Conservation (phyloP, 2,888 invertebrate genomes). For the Nomada fabriciana region DNA sequence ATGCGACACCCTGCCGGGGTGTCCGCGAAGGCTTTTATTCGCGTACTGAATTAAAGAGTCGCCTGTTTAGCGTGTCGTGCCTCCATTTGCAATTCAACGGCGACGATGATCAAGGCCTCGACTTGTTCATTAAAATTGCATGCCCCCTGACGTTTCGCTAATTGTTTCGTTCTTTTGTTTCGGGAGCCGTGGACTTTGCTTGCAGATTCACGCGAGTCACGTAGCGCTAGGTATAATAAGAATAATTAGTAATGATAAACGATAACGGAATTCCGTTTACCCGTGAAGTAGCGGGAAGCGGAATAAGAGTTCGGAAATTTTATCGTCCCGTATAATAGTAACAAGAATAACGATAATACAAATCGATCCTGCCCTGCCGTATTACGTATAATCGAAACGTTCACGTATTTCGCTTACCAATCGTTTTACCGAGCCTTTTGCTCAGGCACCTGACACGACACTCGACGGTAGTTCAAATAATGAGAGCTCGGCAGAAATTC, state of each 20-base stretch:
- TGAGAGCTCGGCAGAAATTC: no score
- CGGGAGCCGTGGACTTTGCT: neutral
- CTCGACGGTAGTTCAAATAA: no score
- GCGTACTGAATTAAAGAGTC: neutral
- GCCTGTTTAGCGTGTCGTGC: neutral
- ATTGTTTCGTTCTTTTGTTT: neutral
- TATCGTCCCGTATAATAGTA: no score
- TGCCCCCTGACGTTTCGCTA: neutral
- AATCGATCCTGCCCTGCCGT: no score
- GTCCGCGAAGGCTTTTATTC: neutral
- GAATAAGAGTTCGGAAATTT: no score
- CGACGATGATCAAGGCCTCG: neutral
- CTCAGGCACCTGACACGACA: no score
- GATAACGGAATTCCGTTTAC: neutral
- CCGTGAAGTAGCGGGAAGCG: no score
- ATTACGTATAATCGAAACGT: no score
- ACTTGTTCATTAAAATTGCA: neutral
- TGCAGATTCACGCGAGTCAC: neutral
- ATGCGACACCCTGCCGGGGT: neutral
- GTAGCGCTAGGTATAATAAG: neutral
- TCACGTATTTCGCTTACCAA: no score
- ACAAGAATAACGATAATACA: no score
- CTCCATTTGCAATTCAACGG: neutral
- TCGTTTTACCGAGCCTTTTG: no score
- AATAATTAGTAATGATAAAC: neutral